Base-by-base conservation (phyloP, 64 coral and sea anemone genomes). In the Stylophora pistillata region DNA sequence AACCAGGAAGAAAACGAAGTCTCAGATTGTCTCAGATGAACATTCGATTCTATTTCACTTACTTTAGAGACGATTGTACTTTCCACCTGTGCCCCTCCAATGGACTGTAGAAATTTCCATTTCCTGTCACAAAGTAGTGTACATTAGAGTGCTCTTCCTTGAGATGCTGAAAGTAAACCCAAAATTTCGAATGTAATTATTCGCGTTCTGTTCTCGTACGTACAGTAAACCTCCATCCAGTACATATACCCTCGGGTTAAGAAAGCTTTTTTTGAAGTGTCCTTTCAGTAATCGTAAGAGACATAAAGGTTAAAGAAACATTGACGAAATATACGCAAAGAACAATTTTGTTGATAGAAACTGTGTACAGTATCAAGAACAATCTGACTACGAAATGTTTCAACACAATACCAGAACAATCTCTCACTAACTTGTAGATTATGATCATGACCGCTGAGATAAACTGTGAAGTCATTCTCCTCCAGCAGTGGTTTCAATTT, bases 381-480 rank as follows among this genome's bases (percentile, higher is more conserved):
- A 47, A 47, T 47, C 1, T 47, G 37, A 47, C 3, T 3, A 7
- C 37, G 37, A 47, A 47, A 4, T 7, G 37, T 7, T 47, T 47
- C 37, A 4, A 7, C 37, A 7, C 37, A 47, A 47, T 3, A 47
- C 13, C 23, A 30, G 29, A 15, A 30, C 11, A 9, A 80, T 30
- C 12, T 16, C 5, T 60, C 31, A 55, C 41, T 57, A 52, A 98
- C 95, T 92, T 98, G 95, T 16, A 94, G 73, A 75, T 98, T 98
- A 53, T 98, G 95, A 69, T 98, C 95, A 32, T 98, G 95, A 11
- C 92, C 95, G 56, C 92, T 91, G 55, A 98, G 25, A 53, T 91
- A 98, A 10, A 92, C 95, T 16, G 95, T 91, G 56, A 94, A 92
- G 29, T 94, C 82, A 89, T 98, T 89, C 52, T 89, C 78, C 18